phyloP scores from a whole-genome alignment of 92 coral and sea anemone species.

The Phenganax stokvisi region DNA sequence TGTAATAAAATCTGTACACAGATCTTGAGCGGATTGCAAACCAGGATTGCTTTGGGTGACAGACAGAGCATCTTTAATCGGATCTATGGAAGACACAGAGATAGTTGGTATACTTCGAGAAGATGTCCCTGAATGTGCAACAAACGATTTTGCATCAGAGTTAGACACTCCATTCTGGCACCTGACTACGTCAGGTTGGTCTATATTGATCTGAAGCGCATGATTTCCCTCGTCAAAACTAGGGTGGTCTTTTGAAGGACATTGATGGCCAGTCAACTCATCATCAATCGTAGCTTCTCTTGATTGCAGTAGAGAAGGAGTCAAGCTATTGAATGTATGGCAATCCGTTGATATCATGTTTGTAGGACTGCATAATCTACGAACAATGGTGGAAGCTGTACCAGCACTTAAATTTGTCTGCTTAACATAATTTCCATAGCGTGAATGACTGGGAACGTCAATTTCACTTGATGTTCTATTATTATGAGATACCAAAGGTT shows the following conservation, averaged over 20 bases:
- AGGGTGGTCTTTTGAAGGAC: background rate
- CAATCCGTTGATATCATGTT: constrained; percentile 27
- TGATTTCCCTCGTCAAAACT: background rate
- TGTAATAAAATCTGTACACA: constrained; percentile 66
- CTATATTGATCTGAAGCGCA: background rate
- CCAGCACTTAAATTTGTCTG: background rate
- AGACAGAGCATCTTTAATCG: background rate
- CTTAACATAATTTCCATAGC: background rate
- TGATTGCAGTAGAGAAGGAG: background rate
- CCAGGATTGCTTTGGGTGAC: constrained; percentile 12
- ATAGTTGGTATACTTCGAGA: background rate
- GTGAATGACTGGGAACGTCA: background rate
- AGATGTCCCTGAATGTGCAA: background rate
- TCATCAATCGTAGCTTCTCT: background rate
- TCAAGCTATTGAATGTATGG: constrained; percentile 5
- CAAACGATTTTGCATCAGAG: background rate
- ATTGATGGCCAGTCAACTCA: background rate
- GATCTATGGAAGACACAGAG: constrained; percentile 1
- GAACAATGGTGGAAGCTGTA: background rate
- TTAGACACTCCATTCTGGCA: background rate
- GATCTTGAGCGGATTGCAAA: constrained; percentile 46
- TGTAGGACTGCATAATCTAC: background rate
- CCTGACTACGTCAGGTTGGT: background rate
- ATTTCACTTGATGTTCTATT: background rate
- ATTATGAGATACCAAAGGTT: background rate